phyloP scores from a whole-genome alignment of 2,113 vertebrate genomes.

The Sprattus sprattus region DNA sequence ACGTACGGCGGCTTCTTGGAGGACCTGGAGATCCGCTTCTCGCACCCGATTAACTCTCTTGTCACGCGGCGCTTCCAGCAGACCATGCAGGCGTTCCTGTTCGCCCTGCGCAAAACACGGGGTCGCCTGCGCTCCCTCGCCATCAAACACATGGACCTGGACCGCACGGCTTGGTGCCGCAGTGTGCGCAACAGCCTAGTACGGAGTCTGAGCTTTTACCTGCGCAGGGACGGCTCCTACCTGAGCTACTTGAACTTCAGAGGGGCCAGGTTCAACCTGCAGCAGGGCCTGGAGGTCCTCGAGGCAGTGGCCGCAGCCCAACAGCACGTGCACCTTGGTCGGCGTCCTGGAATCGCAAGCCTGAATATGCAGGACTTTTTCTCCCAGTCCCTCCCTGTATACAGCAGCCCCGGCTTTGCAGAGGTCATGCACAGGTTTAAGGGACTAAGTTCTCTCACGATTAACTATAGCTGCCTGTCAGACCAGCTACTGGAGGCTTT shows the following conservation, averaged over 20 bases:
- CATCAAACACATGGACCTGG: slow-evolving; percentile 66
- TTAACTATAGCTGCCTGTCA: slow-evolving; percentile 74
- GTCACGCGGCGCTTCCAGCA: slow-evolving; percentile 68
- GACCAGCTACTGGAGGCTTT: slow-evolving; percentile 67
- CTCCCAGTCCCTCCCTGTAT: slow-evolving; percentile 58
- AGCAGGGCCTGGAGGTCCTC: slow-evolving; percentile 69
- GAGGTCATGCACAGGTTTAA: slow-evolving; percentile 61
- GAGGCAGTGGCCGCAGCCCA: slow-evolving; percentile 50
- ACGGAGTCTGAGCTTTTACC: slow-evolving; percentile 64
- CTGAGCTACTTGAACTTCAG: slow-evolving; percentile 66
- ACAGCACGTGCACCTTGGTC: slow-evolving; percentile 49
- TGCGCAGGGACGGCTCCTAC: slow-evolving; percentile 61
- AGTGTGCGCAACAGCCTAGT: slow-evolving; percentile 55
- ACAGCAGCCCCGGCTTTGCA: slow-evolving; percentile 63
- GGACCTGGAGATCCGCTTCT: slow-evolving; percentile 67
- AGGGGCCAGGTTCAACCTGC: slow-evolving; percentile 65
- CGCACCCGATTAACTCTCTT: slow-evolving; percentile 57
- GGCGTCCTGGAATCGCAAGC: slow-evolving; percentile 46
- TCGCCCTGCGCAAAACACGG: slow-evolving; percentile 60
- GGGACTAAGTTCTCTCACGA: slow-evolving; percentile 57
- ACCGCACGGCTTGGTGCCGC: slow-evolving; percentile 66
- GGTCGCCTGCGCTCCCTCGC: slow-evolving; percentile 61
- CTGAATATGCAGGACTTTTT: slow-evolving; percentile 74
- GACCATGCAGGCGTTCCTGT: slow-evolving; percentile 62
- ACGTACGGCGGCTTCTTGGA: slow-evolving; percentile 71